phyloP scores from a whole-genome alignment of 2,797 vertebrate species.

The Trachurus trachurus region DNA sequence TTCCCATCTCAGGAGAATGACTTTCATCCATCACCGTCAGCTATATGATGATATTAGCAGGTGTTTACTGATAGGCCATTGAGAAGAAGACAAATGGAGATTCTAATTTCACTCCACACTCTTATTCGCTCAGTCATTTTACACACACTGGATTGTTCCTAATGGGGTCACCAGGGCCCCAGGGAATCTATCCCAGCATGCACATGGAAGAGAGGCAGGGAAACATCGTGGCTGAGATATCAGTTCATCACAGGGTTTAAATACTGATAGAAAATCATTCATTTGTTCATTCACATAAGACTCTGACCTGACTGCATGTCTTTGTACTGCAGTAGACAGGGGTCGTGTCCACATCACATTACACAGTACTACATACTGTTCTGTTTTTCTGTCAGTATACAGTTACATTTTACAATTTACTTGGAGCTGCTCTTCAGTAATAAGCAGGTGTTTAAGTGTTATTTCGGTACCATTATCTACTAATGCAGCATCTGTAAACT shows the following conservation, averaged over 20 bases:
- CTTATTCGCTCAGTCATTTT: slow-evolving; percentile 50
- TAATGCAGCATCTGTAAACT: too few species aligned
- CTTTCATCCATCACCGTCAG: slow-evolving; percentile 78
- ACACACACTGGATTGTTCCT: slow-evolving; percentile 39
- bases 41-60: slow-evolving; percentile 77
- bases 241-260: slow-evolving; percentile 4
- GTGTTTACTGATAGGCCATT: slow-evolving; percentile 81
- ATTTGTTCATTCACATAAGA: neutral
- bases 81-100: slow-evolving; percentile 69
- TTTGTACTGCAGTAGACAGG: neutral
- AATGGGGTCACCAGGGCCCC: slow-evolving; percentile 38
- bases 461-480: too few species aligned
- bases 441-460: neutral
- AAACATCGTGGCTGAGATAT: neutral
- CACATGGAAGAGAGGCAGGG: slow-evolving; percentile 18
- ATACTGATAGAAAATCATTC: neutral
- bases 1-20: slow-evolving; percentile 74
- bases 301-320: neutral
- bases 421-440: neutral
- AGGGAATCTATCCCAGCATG: slow-evolving; percentile 39
- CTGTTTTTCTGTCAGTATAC: neutral
- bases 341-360: neutral
- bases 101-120: slow-evolving; percentile 46
- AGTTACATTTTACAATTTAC: neutral
- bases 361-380: neutral